Conservation (phyloP, 1,140 invertebrate species). For the Aphelinus certus region DNA sequence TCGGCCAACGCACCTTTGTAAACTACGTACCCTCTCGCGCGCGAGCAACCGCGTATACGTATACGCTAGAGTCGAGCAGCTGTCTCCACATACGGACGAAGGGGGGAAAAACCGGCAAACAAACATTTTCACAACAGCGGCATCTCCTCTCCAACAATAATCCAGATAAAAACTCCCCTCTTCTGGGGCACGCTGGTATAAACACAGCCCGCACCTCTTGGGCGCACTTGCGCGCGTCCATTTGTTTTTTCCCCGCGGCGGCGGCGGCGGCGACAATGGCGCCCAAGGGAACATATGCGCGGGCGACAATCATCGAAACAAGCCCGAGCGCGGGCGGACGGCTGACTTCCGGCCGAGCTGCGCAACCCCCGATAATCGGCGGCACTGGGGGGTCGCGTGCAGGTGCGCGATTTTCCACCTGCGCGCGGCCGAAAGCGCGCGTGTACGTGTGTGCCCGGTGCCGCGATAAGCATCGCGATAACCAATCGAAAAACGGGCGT, state of each 20-base stretch:
- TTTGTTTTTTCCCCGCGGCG: neutral
- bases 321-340: neutral
- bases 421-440: too few species aligned
- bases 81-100: neutral
- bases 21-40: too few species aligned
- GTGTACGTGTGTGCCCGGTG: too few species aligned
- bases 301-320: conserved; percentile 8
- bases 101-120: neutral
- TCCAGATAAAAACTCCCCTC: neutral
- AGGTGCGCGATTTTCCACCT: conserved; percentile 20
- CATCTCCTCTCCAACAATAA: neutral
- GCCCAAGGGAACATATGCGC: neutral
- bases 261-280: neutral
- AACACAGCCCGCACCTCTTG: too few species aligned
- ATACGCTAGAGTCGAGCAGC: neutral
- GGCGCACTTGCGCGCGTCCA: neutral
- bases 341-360: neutral
- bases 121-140: neutral
- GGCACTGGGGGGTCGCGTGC: neutral
- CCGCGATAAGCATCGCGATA: neutral
- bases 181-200: neutral
- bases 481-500: neutral
- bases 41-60: too few species aligned
- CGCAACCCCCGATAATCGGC: neutral
- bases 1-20: neutral